Base-by-base conservation (phyloP, 2,113 vertebrate species). In the Phalacrocorax pelagicus region DNA sequence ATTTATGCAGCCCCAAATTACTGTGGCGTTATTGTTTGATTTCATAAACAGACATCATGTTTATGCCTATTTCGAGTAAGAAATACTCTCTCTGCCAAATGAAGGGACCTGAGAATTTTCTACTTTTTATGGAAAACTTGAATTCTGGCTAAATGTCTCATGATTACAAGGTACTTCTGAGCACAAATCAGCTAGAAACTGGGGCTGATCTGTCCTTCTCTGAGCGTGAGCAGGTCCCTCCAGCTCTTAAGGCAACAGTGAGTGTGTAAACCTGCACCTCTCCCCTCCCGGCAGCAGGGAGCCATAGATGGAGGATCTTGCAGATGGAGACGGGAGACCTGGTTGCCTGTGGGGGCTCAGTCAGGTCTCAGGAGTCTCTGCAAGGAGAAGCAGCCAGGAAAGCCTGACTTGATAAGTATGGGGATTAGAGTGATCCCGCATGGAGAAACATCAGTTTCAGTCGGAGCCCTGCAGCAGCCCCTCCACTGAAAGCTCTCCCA, bases 301-400 rank as follows among this genome's bases (percentile, higher is more conserved):
- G 42, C 26, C 1, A 1, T 16, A 82, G 30, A 13, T 2, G 3
- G 34, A 92, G 52, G 44, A 57, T 73, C 67, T 58, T 40, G 23
- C 16, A 38, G 71, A 38, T 2, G 5, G 29, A 80, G 52, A 29
- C 6, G 12, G 46, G 27, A 38, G 69, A 63, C 20, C 42, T 75
- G 71, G 7, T 7, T 58, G 42, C 38, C 73, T 80, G 11, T 0
- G 0, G 16, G 27, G 8, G 6, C n/a, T 92, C 1, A 0, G 5
- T 59, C 66, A 54, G n/a, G 66, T 90, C 22, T 77, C 17, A 1
- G 18, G 34, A 80, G 59, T 6, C 24, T 32, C 75, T 55, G 52
- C 24, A 15, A 52, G 18, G 29, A 80, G 54, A 77, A 81, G 40
- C 21, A 78, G 44, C 30, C 5, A 9, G 20, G 24, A 90, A 73